A percentile compares a stretch with the other conserved stretches of the same genome.
Evolutionary conservation across 1,140 invertebrate species (phyloP).

Genomic region (Centruroides vittatus): DNA sequence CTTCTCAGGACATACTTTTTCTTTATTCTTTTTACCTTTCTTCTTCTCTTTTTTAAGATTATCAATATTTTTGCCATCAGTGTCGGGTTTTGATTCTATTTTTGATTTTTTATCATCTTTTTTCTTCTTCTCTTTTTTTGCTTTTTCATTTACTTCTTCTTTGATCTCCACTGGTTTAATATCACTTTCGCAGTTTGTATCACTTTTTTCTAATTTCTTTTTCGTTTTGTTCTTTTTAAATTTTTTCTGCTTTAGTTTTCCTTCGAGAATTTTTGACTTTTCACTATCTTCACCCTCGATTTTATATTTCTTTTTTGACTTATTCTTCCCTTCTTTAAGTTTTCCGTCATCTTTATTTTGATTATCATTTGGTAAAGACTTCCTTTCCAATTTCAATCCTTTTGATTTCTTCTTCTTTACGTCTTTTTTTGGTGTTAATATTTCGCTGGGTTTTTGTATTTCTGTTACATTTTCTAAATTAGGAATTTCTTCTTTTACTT

Average conservation of each 20-base stretch:
- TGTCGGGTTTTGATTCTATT: conserved; percentile 14
- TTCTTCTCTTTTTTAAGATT: conserved; percentile 16
- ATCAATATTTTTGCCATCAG: conserved; percentile 8
- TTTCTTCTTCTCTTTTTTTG: conserved; percentile 20
- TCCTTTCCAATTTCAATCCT: conserved; percentile 3
- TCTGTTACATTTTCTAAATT: too few species aligned
- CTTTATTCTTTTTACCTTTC: conserved; percentile 28
- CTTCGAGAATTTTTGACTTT: conserved; percentile 3
- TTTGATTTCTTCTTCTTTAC: conserved; percentile 10
- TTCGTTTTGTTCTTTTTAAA: conserved; percentile 17
- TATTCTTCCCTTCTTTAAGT: conserved; percentile 7
- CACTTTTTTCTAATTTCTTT: conserved; percentile 12
- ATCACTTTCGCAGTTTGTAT: conserved; percentile 13
- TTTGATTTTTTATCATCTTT: conserved; percentile 28
- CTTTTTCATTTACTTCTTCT: conserved; percentile 25
- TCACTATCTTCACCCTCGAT: not conserved
- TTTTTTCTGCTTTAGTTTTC: conserved; percentile 18
- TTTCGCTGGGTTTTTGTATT: too few species aligned
- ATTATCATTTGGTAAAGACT: conserved; percentile 7
- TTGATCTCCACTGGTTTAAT: conserved; percentile 18
- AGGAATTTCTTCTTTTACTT: not conserved
- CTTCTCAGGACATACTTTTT: conserved; percentile 5
- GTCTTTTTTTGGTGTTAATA: conserved; percentile 5
- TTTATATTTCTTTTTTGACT: conserved; percentile 5
- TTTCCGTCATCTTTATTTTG: conserved; percentile 8